Percentiles rank a stretch among this genome's conserved stretches.
Conservation (phyloP, 2,113 vertebrate species). For the Chaenogobius annularis region DNA sequence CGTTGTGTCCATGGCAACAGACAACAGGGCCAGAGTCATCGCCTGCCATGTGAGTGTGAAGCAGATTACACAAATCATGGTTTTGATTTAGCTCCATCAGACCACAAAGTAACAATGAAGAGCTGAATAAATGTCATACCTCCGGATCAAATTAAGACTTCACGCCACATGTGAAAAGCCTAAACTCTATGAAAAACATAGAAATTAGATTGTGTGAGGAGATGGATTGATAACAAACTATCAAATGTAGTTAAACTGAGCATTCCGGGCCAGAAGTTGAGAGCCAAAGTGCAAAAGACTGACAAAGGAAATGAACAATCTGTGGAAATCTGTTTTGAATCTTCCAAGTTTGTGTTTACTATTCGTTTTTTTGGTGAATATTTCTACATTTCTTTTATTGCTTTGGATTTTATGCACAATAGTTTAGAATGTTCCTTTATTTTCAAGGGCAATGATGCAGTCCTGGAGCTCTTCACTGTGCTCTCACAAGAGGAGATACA, state of each 20-base stretch:
- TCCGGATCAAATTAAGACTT: not conserved
- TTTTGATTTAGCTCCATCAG: not conserved
- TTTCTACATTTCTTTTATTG: not conserved
- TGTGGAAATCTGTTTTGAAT: not conserved
- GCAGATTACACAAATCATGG: not conserved
- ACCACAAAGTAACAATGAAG: not conserved
- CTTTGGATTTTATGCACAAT: not conserved
- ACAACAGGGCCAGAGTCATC: slow-evolving; percentile 81
- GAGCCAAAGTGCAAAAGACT: not conserved
- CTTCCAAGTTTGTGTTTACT: not conserved
- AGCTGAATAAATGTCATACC: not conserved
- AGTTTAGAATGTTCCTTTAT: not conserved
- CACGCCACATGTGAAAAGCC: not conserved
- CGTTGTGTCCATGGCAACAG: slow-evolving; percentile 83
- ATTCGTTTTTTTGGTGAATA: not conserved
- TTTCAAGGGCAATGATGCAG: slow-evolving; percentile 82
- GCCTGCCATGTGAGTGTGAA: slow-evolving; percentile 90
- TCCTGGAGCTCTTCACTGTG: slow-evolving; percentile 88
- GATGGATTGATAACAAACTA: no score
- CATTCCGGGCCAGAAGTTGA: not conserved
- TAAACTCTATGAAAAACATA: not conserved
- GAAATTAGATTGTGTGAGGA: not conserved
- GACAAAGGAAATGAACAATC: not conserved
- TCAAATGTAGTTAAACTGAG: not conserved
- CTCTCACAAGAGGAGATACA: slow-evolving; percentile 84